A percentile compares a stretch with the other conserved stretches of the same genome.
Conservation (phyloP, 2,888 invertebrate genomes). For the Dryadula phaetusa region DNA sequence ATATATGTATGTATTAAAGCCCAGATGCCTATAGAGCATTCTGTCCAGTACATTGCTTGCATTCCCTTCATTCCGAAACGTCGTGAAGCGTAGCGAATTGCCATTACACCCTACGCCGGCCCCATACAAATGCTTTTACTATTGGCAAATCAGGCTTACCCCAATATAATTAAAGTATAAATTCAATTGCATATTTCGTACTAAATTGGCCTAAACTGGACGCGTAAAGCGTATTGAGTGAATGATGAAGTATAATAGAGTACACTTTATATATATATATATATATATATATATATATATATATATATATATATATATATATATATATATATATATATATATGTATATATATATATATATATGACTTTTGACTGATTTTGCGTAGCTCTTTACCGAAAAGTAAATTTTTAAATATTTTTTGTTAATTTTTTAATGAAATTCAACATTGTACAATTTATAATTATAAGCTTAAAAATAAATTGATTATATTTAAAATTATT, state of each 20-base stretch:
- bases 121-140: neutral
- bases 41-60: slow-evolving; percentile 42
- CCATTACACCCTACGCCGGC: slow-evolving; percentile 19
- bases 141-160: neutral
- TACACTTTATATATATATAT: neutral
- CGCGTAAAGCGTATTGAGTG: slow-evolving; percentile 12
- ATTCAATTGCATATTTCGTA: neutral
- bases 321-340: neutral
- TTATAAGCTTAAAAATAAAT: too few relatives aligned
- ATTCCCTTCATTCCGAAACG: slow-evolving; percentile 48
- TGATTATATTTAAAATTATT: too few relatives aligned
- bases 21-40: slow-evolving; percentile 5
- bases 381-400: too few relatives aligned
- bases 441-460: too few relatives aligned
- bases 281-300: too few relatives aligned
- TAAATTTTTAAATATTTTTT: too few relatives aligned
- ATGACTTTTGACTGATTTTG: too few relatives aligned
- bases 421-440: too few relatives aligned
- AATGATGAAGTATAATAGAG: slow-evolving; percentile 7
- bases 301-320: too few relatives aligned
- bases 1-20: too few relatives aligned
- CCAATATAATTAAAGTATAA: neutral
- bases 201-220: slow-evolving; percentile 17
- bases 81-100: slow-evolving; percentile 39
- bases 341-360: neutral